A percentile compares a stretch with the other conserved stretches of the same genome.
Evolutionary conservation across 1,140 invertebrate species (phyloP).

Genomic region (Leucophenga varia): DNA sequence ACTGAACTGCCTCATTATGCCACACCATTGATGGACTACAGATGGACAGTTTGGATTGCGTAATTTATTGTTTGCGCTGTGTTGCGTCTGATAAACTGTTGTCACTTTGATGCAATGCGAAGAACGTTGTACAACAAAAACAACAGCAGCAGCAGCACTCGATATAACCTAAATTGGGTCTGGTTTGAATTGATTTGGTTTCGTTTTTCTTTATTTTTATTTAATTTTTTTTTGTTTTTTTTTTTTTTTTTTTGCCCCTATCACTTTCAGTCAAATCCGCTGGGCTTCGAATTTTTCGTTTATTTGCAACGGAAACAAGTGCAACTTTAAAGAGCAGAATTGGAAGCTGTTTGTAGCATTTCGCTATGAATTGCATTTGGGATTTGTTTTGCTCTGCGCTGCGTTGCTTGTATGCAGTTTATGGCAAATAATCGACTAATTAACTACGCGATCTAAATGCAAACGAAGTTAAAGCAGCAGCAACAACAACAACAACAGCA

Average conservation of each 20-base stretch:
- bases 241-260: slow-evolving; percentile 43
- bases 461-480: slow-evolving; percentile 22
- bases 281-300: slow-evolving; percentile 21
- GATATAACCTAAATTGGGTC: slow-evolving; percentile 37
- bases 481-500: too few species aligned
- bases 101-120: slow-evolving; percentile 23
- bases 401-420: slow-evolving; percentile 15
- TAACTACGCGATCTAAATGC: slow-evolving; percentile 47
- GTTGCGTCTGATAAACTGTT: slow-evolving; percentile 44
- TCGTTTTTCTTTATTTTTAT: too few species aligned
- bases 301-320: slow-evolving; percentile 6
- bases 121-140: too few species aligned
- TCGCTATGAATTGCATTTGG: slow-evolving; percentile 19
- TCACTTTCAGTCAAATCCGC: slow-evolving; percentile 45
- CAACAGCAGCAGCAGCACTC: background rate
- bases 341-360: too few species aligned
- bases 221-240: slow-evolving; percentile 17
- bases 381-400: slow-evolving; percentile 5
- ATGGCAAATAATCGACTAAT: slow-evolving; percentile 34
- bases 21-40: slow-evolving; percentile 50
- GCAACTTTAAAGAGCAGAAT: slow-evolving; percentile 14
- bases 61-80: slow-evolving; percentile 54
- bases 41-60: slow-evolving; percentile 54
- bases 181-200: too few species aligned
- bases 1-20: slow-evolving; percentile 53